Percentiles rank a stretch among this genome's conserved stretches.
Conservation (phyloP, 2,888 invertebrate genomes). For the Zaprionus obscuricornis region DNA sequence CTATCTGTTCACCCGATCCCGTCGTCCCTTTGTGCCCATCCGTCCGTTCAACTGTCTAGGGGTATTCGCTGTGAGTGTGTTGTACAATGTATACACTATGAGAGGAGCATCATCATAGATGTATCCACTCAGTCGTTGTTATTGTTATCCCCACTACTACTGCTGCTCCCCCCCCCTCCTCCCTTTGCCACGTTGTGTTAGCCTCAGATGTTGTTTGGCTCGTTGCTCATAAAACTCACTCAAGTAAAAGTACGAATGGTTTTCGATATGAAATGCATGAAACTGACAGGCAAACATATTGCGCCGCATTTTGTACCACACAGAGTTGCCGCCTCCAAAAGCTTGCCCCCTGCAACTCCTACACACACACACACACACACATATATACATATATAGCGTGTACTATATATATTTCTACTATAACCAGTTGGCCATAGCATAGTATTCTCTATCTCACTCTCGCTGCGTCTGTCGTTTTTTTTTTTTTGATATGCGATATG, state of each 20-base stretch:
- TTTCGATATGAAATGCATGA: slow-evolving; percentile 79
- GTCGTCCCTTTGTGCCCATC: background rate
- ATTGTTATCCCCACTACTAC: slow-evolving; percentile 31
- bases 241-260: slow-evolving; percentile 79
- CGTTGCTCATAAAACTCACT: slow-evolving; percentile 77
- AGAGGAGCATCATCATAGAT: slow-evolving; percentile 76
- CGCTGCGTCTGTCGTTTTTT: slow-evolving; percentile 2
- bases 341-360: background rate
- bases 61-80: slow-evolving; percentile 6
- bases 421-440: slow-evolving; percentile 51
- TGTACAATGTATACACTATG: slow-evolving; percentile 68
- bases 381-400: background rate
- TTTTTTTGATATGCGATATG: slow-evolving; percentile 49
- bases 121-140: slow-evolving; percentile 63
- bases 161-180: background rate
- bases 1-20: background rate
- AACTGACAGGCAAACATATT: slow-evolving; percentile 78
- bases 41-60: background rate
- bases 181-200: background rate
- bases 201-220: slow-evolving; percentile 43
- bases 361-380: background rate
- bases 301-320: slow-evolving; percentile 69
- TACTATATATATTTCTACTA: slow-evolving; percentile 7
- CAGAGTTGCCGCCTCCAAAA: slow-evolving; percentile 10
- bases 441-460: background rate